Percentiles rank a stretch among this genome's conserved stretches.
Evolutionary conservation across 2,888 invertebrate species (phyloP).

Genomic region (Megaustenia siamemsis): DNA sequence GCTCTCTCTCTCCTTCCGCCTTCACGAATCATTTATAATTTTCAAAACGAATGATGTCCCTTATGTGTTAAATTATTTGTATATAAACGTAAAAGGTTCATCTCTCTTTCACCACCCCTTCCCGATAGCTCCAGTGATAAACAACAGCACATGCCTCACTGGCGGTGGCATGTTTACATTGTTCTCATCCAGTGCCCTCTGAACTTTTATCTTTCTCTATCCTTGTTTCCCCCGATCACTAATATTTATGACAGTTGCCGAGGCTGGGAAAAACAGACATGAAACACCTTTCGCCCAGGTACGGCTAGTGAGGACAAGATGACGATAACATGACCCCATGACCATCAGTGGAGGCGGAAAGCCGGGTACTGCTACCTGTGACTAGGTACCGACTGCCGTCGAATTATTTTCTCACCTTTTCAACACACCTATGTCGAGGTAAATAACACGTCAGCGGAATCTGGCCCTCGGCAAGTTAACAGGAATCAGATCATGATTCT

Average conservation of each 20-base stretch:
- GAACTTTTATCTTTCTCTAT: background rate
- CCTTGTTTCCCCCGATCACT: no score
- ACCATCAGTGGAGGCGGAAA: background rate
- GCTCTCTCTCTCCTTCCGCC: no score
- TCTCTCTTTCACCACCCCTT: background rate
- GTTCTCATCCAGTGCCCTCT: background rate
- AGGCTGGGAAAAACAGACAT: background rate
- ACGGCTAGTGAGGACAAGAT: background rate
- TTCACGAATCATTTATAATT: no score
- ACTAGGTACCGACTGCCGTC: background rate
- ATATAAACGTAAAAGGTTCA: no score
- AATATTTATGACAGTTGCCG: constrained; percentile 20
- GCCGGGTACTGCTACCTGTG: background rate
- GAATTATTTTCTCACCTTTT: constrained; percentile 9
- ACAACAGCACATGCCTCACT: background rate
- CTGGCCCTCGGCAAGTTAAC: no score
- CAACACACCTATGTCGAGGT: background rate
- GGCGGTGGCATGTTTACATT: constrained; percentile 2
- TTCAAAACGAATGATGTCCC: no score
- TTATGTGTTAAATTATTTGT: no score
- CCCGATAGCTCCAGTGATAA: no score
- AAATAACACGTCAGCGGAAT: no score
- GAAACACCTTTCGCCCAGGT: background rate
- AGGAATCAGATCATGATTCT: no score
- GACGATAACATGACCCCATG: constrained; percentile 6